Evolutionary conservation across 2,113 vertebrate species (phyloP).

Genomic region (Phylloscopus whistleri): DNA sequence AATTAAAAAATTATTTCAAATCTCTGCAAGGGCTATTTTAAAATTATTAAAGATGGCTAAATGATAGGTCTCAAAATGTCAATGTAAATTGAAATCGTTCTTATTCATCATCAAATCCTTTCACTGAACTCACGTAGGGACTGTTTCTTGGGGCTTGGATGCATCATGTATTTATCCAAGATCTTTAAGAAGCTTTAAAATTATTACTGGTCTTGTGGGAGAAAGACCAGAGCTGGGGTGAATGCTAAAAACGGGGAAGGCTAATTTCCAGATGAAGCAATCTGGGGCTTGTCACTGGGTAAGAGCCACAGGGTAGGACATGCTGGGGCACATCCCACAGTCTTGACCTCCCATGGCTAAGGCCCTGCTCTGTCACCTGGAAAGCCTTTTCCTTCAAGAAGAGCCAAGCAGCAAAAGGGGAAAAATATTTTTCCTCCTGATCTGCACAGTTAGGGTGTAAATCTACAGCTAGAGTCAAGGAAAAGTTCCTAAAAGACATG

Average conservation of each 20-base stretch:
- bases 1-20: slow-evolving; percentile 30
- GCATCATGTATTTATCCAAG: not conserved
- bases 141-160: not conserved
- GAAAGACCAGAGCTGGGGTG: not conserved
- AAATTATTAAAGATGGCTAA: slow-evolving; percentile 10
- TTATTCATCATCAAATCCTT: not conserved
- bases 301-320: not conserved
- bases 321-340: not conserved
- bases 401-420: not conserved
- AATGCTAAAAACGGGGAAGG: not conserved
- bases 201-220: not conserved
- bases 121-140: not conserved
- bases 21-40: not conserved
- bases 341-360: not conserved
- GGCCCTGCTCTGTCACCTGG: not conserved
- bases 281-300: not conserved
- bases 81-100: not conserved
- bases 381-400: not conserved
- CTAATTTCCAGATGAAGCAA: not conserved
- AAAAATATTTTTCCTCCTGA: not conserved
- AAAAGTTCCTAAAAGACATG: not conserved
- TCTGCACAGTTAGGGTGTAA: not conserved
- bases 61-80: slow-evolving; percentile 14
- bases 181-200: not conserved
- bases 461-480: not conserved